These are phyloP conservation scores for Trachops cirrhosus DNA, from an alignment of 2,797 vertebrate species.

Conservation along the genomic window DNA sequence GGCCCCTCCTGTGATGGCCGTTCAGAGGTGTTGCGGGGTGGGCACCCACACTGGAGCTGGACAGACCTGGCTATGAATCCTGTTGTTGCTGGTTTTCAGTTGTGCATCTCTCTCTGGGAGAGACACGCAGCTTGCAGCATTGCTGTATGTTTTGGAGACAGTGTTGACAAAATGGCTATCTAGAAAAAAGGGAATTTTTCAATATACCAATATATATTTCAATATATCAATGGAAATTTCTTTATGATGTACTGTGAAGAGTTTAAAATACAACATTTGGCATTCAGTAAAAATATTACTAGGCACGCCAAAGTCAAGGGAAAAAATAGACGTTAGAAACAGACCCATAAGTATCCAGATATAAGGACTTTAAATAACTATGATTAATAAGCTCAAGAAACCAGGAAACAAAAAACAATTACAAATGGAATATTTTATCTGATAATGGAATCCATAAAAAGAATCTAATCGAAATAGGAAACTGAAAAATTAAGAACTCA, in stretches of 20 bases:
- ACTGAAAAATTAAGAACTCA: not conserved
- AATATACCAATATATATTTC: not conserved
- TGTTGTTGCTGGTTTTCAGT: not conserved
- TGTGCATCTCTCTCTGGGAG: not conserved
- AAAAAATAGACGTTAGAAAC: not conserved
- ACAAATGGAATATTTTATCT: not conserved
- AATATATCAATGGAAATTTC: not conserved
- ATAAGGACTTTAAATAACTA: not conserved
- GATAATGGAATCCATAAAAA: not conserved
- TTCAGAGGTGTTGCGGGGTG: not conserved
- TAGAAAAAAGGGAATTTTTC: not conserved
- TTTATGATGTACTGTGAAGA: not conserved
- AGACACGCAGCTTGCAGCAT: not conserved
- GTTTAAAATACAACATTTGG: conserved; percentile 18
- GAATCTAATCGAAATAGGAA: not conserved
- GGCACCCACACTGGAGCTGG: not conserved
- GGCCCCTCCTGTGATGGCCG: not conserved
- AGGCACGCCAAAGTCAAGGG: not conserved
- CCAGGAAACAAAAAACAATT: not conserved
- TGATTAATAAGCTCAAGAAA: not conserved
- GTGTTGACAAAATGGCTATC: not conserved
- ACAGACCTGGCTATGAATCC: not conserved
- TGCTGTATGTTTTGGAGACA: not conserved
- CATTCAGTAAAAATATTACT: not conserved
- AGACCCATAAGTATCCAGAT: not conserved